Base-by-base conservation (phyloP, 2,113 vertebrate species). In the Macquaria ambigua region DNA sequence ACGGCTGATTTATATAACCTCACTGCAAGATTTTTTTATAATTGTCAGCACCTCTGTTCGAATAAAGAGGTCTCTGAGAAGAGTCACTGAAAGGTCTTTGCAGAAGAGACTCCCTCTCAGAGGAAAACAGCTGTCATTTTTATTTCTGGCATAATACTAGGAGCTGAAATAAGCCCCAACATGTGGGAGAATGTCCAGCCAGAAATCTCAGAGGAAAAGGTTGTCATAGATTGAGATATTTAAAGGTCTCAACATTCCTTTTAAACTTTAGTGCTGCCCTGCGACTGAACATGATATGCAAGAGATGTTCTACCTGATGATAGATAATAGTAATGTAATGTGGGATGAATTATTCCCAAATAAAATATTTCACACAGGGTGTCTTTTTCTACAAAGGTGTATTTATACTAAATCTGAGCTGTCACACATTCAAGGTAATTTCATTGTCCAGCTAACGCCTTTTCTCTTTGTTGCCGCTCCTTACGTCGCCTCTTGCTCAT, bases 101-200 rank as follows among this genome's bases (percentile, higher is more conserved):
- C 55, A 81, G 82, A 88, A 74, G 78, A 87, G 76, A 68, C 28
- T 50, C 56, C 46, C 63, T 88, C 86, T 85, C 87, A 23, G 64
- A 87, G 87, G 84, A 88, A 93, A 93, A 92, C 93, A 94, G 91
- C 90, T 93, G 93, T 90, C 83, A 88, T 83, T 92, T 94, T 91
- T 79, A 90, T 92, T 90, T 89, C 82, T 89, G 88, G 93, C 58
- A 61, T 80, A 87, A 87, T 64, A 72, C 25, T 39, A 48, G 37
- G 55, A 77, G 77, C 23, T 93, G 85, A 94, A 90, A 90, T 93
- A 88, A 87, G 87, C 69, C 75, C 64, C 68, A 89, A 87, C 93
- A 91, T 92, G 93, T 93, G 88, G 89, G 92, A 92, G 89, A 90
- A 84, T 86, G 78, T 91, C 89, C 87, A 84, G 85, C 16, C 74